Evolutionary conservation across 2,888 invertebrate species (phyloP).

Genomic region (Palloptera scutellata): DNA sequence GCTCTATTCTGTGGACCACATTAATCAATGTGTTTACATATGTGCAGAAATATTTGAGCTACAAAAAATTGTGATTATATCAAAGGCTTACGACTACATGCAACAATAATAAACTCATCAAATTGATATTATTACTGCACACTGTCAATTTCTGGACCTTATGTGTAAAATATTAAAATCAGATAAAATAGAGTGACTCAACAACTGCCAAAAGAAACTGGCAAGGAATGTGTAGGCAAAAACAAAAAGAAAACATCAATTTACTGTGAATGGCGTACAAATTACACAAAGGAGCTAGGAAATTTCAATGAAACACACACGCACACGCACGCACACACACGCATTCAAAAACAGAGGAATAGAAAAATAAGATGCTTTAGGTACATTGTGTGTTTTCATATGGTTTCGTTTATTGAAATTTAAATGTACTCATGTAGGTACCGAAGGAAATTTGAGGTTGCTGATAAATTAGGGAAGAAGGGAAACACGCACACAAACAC

Average conservation of each 20-base stretch:
- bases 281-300: slow-evolving; percentile 14
- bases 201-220: no score
- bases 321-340: neutral
- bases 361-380: neutral
- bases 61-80: no score
- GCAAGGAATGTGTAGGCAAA: neutral
- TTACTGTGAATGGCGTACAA: slow-evolving; percentile 17
- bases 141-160: neutral
- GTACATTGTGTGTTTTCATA: neutral
- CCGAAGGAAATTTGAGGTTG: neutral
- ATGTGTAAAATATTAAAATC: neutral
- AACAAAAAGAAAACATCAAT: neutral
- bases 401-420: neutral
- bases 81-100: neutral
- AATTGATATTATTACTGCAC: slow-evolving; percentile 8
- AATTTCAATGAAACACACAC: slow-evolving; percentile 17
- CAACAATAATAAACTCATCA: slow-evolving; percentile 17
- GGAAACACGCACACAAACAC: neutral
- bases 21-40: no score
- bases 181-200: neutral
- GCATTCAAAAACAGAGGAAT: neutral
- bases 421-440: neutral
- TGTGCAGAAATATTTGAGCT: no score
- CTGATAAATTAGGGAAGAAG: slow-evolving; percentile 8
- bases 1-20: no score